Percentiles rank a stretch among this genome's conserved stretches.
These are phyloP conservation scores for Caenorhabditis latens DNA, from an alignment of 1,140 invertebrate species.

Conservation along the genomic window DNA sequence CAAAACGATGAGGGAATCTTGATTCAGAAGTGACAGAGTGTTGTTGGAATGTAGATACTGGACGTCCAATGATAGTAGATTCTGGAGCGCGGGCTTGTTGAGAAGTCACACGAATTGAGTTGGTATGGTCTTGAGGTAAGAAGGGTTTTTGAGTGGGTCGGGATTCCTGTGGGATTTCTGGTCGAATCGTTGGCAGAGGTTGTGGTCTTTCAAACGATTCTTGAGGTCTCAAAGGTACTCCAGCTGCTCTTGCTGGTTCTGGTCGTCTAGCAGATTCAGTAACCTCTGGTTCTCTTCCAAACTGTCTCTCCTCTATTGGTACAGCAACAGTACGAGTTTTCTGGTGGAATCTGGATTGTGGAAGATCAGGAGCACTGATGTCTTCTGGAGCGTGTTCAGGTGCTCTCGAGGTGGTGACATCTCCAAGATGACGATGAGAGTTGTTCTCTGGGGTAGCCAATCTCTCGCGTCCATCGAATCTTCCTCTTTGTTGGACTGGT, in stretches of 20 bases:
- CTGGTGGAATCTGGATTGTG: constrained; percentile 3
- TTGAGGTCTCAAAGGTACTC: background rate
- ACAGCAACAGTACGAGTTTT: background rate
- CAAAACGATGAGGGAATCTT: constrained; percentile 16
- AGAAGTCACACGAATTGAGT: background rate
- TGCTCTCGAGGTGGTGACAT: no score
- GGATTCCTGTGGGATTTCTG: no score
- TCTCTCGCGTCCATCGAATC: background rate
- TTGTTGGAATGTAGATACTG: background rate
- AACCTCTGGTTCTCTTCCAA: background rate
- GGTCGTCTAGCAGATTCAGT: background rate
- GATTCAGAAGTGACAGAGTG: background rate
- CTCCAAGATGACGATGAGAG: background rate
- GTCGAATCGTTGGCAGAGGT: no score
- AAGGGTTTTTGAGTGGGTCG: no score
- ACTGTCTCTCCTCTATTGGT: background rate
- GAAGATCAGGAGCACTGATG: background rate
- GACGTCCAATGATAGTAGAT: constrained; percentile 3
- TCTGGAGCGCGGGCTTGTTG: constrained; percentile 9
- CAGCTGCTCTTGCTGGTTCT: background rate
- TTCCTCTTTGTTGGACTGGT: background rate
- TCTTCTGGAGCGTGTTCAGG: background rate
- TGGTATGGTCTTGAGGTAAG: background rate
- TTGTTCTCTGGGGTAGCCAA: background rate
- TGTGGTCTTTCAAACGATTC: background rate